A percentile compares a stretch with the other conserved stretches of the same genome.
Evolutionary conservation across 2,888 invertebrate genomes (phyloP).

Genomic region (Drosophila prostipennis): DNA sequence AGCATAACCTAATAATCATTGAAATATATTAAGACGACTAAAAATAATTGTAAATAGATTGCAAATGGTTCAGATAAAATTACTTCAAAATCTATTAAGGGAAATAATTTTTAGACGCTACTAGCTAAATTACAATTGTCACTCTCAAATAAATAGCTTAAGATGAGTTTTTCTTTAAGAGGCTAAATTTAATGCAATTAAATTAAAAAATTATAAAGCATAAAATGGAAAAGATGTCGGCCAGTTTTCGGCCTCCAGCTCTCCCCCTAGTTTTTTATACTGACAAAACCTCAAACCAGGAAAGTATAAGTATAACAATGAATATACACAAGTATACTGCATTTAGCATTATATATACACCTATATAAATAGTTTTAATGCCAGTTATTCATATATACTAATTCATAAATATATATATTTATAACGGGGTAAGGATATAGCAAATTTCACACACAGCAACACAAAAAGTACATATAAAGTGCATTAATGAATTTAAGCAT

Average conservation of each 20-base stretch:
- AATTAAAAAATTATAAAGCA: conserved; percentile 21
- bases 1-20: conserved; percentile 24
- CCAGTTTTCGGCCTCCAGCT: conserved; percentile 15
- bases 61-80: conserved; percentile 16
- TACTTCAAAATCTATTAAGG: conserved; percentile 13
- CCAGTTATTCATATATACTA: conserved; percentile 44
- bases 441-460: conserved; percentile 75
- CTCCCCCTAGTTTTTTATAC: conserved; percentile 46
- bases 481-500: conserved; percentile 83
- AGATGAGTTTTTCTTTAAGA: conserved; percentile 37
- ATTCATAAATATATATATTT: conserved; percentile 50
- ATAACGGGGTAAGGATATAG: conserved; percentile 63
- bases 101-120: conserved; percentile 19
- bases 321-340: conserved; percentile 76
- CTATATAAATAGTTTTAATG: conserved; percentile 42
- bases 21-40: conserved; percentile 4
- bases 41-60: conserved; percentile 18
- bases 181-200: conserved; percentile 52
- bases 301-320: conserved; percentile 40
- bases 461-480: conserved; percentile 83
- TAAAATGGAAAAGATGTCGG: conserved; percentile 2
- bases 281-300: conserved; percentile 63
- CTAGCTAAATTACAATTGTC: conserved; percentile 45
- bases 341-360: conserved; percentile 65
- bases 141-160: conserved; percentile 22